A percentile compares a stretch with the other conserved stretches of the same genome.
Conservation (phyloP, 2,888 invertebrate species). For the Lingula anatina region DNA sequence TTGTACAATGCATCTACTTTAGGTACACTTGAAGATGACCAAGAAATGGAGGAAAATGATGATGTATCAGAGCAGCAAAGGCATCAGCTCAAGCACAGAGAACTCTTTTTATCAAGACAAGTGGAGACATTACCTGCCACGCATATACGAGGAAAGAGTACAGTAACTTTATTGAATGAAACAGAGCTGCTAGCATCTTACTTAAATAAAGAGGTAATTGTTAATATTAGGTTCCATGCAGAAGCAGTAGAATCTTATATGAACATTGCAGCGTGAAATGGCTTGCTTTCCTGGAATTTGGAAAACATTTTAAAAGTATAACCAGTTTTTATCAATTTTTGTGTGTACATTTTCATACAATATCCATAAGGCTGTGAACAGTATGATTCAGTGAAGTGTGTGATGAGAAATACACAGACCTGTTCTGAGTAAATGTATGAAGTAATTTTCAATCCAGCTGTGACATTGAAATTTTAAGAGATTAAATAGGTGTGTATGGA, state of each 20-base stretch:
- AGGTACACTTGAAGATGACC: slow-evolving; percentile 64
- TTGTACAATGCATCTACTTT: too few relatives aligned
- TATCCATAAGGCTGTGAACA: too few relatives aligned
- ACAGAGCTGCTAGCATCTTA: slow-evolving; percentile 95
- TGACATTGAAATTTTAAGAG: too few relatives aligned
- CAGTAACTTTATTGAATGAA: slow-evolving; percentile 97
- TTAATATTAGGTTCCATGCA: neutral
- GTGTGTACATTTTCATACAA: too few relatives aligned
- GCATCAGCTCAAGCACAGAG: slow-evolving; percentile 95
- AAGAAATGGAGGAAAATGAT: slow-evolving; percentile 30
- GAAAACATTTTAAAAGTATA: too few relatives aligned
- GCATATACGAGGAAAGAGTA: slow-evolving; percentile 98
- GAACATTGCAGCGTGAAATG: neutral
- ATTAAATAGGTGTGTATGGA: too few relatives aligned
- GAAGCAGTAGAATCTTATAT: neutral
- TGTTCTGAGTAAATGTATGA: too few relatives aligned
- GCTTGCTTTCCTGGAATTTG: too few relatives aligned
- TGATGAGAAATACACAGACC: too few relatives aligned
- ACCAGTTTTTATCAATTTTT: too few relatives aligned
- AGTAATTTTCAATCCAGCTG: too few relatives aligned
- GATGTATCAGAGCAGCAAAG: slow-evolving; percentile 61
- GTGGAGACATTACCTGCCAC: slow-evolving; percentile 98
- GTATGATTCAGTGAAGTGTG: too few relatives aligned
- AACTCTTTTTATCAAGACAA: slow-evolving; percentile 89
- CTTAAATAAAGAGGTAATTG: slow-evolving; percentile 85